Conservation (phyloP, 2,113 vertebrate species). For the Ailurus styani region DNA sequence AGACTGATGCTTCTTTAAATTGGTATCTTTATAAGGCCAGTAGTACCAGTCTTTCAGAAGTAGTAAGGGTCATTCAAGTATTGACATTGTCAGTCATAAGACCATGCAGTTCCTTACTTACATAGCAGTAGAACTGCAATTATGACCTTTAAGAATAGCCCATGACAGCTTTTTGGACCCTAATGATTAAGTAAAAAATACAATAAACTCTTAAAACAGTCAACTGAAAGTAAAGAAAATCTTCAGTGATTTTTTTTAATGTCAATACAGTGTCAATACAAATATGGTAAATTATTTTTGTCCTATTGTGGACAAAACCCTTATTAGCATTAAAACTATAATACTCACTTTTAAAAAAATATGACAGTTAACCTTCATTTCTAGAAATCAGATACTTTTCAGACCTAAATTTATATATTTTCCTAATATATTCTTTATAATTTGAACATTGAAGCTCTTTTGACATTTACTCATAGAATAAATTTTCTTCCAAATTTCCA, state of each 20-base stretch:
- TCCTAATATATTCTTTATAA: neutral
- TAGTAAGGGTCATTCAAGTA: conserved; percentile 20
- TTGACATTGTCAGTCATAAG: conserved; percentile 36
- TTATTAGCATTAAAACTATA: neutral
- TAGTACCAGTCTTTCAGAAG: neutral
- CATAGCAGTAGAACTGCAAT: conserved; percentile 47
- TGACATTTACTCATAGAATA: neutral
- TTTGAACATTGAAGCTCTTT: conserved; percentile 39
- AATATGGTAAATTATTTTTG: conserved; percentile 44
- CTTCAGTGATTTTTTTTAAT: conserved; percentile 35
- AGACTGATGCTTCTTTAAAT: neutral
- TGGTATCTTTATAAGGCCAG: neutral
- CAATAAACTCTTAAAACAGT: conserved; percentile 48
- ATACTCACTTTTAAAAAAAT: conserved; percentile 28
- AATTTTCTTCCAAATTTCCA: neutral
- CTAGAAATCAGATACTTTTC: neutral
- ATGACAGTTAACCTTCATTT: neutral
- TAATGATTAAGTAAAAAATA: conserved; percentile 63
- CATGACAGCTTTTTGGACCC: conserved; percentile 49
- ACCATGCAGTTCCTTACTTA: conserved; percentile 56
- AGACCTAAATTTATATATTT: conserved; percentile 10
- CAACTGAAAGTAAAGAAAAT: conserved; percentile 57
- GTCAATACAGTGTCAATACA: conserved; percentile 47
- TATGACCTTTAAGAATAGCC: conserved; percentile 53
- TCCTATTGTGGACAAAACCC: neutral